Percentiles rank a stretch among this genome's conserved stretches.
Evolutionary conservation across 2,113 vertebrate genomes (phyloP).

Genomic region (Sardina pilchardus): DNA sequence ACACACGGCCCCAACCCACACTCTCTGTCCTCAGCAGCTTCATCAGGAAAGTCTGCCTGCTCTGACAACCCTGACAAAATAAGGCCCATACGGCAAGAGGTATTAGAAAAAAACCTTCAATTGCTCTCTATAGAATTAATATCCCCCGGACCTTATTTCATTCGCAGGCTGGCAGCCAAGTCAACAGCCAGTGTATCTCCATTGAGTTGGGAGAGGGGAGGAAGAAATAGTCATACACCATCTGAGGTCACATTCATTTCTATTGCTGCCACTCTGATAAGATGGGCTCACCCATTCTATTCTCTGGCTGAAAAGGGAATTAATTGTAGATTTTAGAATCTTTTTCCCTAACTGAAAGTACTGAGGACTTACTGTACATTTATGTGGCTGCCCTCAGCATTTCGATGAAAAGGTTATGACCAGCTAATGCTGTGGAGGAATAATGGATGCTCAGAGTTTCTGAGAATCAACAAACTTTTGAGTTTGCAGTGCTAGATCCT

Average conservation of each 20-base stretch:
- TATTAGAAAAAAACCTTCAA: constrained; percentile 43
- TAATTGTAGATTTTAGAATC: constrained; percentile 65
- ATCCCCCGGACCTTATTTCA: constrained; percentile 40
- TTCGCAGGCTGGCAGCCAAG: constrained; percentile 34
- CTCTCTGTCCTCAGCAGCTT: constrained; percentile 26
- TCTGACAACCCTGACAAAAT: constrained; percentile 39
- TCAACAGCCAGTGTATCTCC: constrained; percentile 35
- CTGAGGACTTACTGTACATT: constrained; percentile 14
- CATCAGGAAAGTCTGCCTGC: constrained; percentile 26
- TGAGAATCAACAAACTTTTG: not conserved
- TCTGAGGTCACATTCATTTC: constrained; percentile 15
- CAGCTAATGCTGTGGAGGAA: not conserved
- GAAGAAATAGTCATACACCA: constrained; percentile 1
- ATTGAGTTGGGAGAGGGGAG: constrained; percentile 13
- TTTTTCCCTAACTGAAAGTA: constrained; percentile 69
- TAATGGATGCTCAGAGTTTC: not conserved
- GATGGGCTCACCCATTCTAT: not conserved
- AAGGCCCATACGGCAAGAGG: constrained; percentile 36
- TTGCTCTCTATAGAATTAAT: constrained; percentile 43
- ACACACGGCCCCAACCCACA: constrained; percentile 5
- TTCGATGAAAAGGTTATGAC: not conserved
- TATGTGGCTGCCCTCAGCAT: not conserved
- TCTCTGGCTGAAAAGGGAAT: constrained; percentile 32
- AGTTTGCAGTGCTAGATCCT: too few species aligned
- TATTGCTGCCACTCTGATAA: constrained; percentile 15